Base-by-base conservation (phyloP, 2,888 invertebrate species). In the Conchocele bisecta region DNA sequence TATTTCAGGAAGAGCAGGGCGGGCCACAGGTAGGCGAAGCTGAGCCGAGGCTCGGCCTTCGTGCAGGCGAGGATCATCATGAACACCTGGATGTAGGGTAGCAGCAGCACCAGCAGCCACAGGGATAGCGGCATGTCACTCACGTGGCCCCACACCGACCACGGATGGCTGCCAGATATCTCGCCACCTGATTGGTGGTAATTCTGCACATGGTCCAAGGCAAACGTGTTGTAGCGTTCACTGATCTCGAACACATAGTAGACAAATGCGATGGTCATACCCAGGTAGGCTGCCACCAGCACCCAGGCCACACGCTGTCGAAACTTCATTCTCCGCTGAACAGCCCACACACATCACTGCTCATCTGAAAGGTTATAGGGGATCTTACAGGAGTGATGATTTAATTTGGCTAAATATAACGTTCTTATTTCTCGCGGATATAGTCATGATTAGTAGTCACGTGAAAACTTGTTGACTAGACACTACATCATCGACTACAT, bases 161-260 rank as follows among this genome's bases (percentile, higher is more conserved):
- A 67, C 28, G 69, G 69, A 53, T 29, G 63, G 44, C 54, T 66
- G 53, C 37, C 57, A 33, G 26, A 31, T 13, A 31, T 64, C 42
- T 17, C 31, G 22, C 54, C 64, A 24, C 24, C 50, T 3, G 61
- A 53, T 2, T 48, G 29, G 67, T 87, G 88, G 64, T 82, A 85
- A 28, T 75, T 74, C 26, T 86, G 80, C 2, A 85, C 79, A 76
- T 89, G 89, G 41, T 89, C 89, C 26, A 89, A 41, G 0, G 89
- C 89, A 75, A 83, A 85, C 15, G 59, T 65, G 65, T 87, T 89
- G 77, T 84, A 89, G 20, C 81, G 82, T 17, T 88, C 86, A 69
- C 85, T 88, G 37, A 89, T 86, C 61, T 89, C 89, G 81, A 89
- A 89, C 41, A 88, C 73, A 69, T 89, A 89, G 67, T 89, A 87